Base-by-base conservation (phyloP, 2,888 invertebrate species). In the Meghimatium bilineatum region DNA sequence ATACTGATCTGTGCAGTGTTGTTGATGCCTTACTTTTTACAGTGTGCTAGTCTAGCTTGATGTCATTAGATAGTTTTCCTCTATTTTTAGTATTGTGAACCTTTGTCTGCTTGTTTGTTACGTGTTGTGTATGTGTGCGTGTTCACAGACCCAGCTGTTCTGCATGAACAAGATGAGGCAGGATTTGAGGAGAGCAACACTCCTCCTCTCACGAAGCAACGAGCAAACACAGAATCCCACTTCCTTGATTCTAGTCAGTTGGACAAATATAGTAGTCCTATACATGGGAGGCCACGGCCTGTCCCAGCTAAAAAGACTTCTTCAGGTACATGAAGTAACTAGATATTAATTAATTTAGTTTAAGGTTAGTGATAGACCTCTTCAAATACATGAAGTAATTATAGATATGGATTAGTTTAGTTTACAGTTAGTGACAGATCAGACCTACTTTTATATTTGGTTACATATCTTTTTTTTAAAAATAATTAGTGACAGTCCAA, bases 271-370 rank as follows among this genome's bases (percentile, higher is more conserved):
- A 85, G 87, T 75, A 82, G 82, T 44, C 80, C 88, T 14, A 83
- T 90, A 74, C 92, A 93, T 76, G 90, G 95, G 29, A 95, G 96
- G 82, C 96, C 96, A 89, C 95, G 97, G 89, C 97, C 97, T 34
- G 96, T 97, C 92, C 96, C 97, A 79, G 89, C 89, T 84, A 89
- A 88, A 86, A 84, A 83, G 69, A 83, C 67, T 29, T 52, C 29
- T 34, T 17, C 82, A 82, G 82, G 82, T 82, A 82, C 67, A 60
- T 20, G n/a, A n/a, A n/a, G n/a, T n/a, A n/a, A n/a, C n/a, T n/a
- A n/a, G n/a, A n/a, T n/a, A n/a, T n/a, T n/a, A n/a, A n/a, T n/a
- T n/a, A n/a, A n/a, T n/a, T n/a, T n/a, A n/a, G n/a, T n/a, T n/a
- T n/a, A n/a, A n/a, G n/a, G n/a, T n/a, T n/a, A n/a, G n/a, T n/a